Percentiles rank a stretch among this genome's conserved stretches.
phyloP scores from a whole-genome alignment of 2,113 vertebrate genomes.

The Notarius quadriscutis region DNA sequence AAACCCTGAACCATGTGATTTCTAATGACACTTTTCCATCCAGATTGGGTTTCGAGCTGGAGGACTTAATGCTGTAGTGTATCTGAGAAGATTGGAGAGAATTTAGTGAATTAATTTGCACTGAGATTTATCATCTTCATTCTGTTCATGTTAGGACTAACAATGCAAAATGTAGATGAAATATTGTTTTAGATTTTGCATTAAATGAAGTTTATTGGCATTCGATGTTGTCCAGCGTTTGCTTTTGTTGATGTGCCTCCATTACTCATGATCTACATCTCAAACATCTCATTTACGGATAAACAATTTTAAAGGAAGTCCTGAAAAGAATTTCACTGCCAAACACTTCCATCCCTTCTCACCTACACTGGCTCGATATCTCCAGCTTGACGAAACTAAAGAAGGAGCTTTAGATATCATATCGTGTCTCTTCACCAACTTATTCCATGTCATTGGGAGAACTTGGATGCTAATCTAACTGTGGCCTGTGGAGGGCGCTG shows the following conservation, averaged over 20 bases:
- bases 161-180: not conserved
- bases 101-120: constrained; percentile 10
- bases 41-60: not conserved
- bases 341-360: not conserved
- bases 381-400: not conserved
- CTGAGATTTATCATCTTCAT: not conserved
- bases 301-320: not conserved
- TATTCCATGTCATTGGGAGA: not conserved
- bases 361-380: not conserved
- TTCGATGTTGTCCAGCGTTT: not conserved
- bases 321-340: not conserved
- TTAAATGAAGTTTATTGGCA: not conserved
- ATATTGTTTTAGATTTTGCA: not conserved
- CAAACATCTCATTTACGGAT: not conserved
- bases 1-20: not conserved
- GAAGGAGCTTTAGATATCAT: no score
- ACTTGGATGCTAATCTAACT: not conserved
- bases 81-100: not conserved
- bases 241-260: not conserved
- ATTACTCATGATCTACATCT: no score
- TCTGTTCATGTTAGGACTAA: not conserved
- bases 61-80: not conserved
- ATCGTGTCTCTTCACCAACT: not conserved
- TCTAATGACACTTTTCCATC: not conserved
- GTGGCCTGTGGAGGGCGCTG: constrained; percentile 21